Conservation (phyloP, 1,140 invertebrate species). For the Drosophila baimaii region DNA sequence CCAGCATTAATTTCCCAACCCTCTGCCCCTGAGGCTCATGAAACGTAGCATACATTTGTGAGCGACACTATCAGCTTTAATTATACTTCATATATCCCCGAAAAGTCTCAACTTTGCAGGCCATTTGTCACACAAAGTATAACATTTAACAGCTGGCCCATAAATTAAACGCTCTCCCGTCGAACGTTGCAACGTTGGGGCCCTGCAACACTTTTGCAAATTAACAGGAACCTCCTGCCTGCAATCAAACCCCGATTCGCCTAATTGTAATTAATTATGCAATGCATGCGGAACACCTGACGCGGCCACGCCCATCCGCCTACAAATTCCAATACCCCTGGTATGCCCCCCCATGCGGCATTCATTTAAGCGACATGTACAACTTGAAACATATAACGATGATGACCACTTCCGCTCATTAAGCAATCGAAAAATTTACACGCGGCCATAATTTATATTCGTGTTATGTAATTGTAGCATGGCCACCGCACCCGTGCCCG, state of each 20-base stretch:
- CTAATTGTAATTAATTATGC: constrained; percentile 81
- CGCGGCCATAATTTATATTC: constrained; percentile 69
- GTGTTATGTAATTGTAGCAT: constrained; percentile 34
- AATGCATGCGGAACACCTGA: constrained; percentile 62
- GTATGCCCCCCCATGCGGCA: constrained; percentile 10
- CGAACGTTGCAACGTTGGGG: constrained; percentile 64
- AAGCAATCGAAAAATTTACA: constrained; percentile 84
- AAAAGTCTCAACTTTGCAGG: constrained; percentile 68
- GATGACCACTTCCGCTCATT: constrained; percentile 83
- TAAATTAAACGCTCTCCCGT: constrained; percentile 64
- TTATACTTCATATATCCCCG: constrained; percentile 54
- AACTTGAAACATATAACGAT: constrained; percentile 74
- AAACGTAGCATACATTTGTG: constrained; percentile 23
- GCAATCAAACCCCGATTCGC: constrained; percentile 46
- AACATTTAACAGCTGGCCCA: constrained; percentile 77
- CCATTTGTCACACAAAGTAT: constrained; percentile 77
- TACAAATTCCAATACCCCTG: not conserved
- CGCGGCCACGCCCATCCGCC: constrained; percentile 44
- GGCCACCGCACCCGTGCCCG: constrained; percentile 25
- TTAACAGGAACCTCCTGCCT: constrained; percentile 57
- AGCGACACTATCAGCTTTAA: constrained; percentile 46
- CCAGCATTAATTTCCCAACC: not conserved
- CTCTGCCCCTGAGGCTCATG: constrained; percentile 5
- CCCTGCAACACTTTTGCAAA: constrained; percentile 72
- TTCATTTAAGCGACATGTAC: constrained; percentile 73